A percentile compares a stretch with the other conserved stretches of the same genome.
Evolutionary conservation across 1,140 invertebrate species (phyloP).

Genomic region (Frieseomelitta varia): DNA sequence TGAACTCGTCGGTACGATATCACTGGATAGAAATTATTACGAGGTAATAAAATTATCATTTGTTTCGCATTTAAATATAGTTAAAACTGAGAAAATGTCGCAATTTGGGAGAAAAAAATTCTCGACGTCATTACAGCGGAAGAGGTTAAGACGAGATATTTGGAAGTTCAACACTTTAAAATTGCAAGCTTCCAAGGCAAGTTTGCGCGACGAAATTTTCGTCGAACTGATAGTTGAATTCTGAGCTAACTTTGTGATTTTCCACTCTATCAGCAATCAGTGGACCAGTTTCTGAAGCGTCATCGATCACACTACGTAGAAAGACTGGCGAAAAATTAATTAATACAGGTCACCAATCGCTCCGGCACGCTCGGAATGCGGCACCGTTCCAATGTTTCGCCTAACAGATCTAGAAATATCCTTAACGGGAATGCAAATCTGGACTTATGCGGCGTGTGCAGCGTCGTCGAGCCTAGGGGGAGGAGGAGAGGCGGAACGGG

Average conservation of each 20-base stretch:
- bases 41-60: no score
- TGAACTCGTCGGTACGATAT: no score
- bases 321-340: slow-evolving; percentile 57
- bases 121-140: no score
- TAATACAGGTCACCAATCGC: slow-evolving; percentile 31
- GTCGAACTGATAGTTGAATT: no score
- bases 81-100: no score
- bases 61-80: no score
- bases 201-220: background rate
- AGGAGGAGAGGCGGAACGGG: background rate
- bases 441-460: slow-evolving; percentile 52
- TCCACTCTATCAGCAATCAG: background rate
- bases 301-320: background rate
- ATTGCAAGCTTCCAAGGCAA: no score
- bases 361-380: slow-evolving; percentile 55
- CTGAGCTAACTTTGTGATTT: no score
- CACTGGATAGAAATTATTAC: no score
- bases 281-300: background rate
- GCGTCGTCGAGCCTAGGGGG: slow-evolving; percentile 19
- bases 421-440: slow-evolving; percentile 67
- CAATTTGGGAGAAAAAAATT: no score
- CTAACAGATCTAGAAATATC: slow-evolving; percentile 66
- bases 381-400: slow-evolving; percentile 50
- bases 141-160: background rate
- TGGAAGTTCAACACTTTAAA: no score